Conservation (phyloP, 2,113 vertebrate species). For the Coptodon bakossiorum region DNA sequence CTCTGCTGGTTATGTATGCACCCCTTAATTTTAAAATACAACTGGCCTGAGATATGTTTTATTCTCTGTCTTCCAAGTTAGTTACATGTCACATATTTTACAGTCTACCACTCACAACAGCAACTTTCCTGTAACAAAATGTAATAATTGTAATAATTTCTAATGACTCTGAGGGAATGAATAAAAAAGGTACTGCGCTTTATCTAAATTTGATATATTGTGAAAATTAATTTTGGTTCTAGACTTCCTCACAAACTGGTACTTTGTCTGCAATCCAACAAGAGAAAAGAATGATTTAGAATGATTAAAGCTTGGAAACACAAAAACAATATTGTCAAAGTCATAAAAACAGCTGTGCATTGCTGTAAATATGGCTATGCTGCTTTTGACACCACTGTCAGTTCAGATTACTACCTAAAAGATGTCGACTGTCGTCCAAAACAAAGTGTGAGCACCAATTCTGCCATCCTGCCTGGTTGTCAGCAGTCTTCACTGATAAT, state of each 20-base stretch:
- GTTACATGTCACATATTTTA: slow-evolving; percentile 3
- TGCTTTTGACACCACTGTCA: not conserved
- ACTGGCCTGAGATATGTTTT: not conserved
- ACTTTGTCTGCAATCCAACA: not conserved
- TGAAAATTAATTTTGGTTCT: not conserved
- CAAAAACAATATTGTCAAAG: not conserved
- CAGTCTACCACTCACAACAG: not conserved
- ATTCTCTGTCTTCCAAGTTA: not conserved
- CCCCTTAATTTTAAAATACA: not conserved
- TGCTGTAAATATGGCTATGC: not conserved
- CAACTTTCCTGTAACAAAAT: not conserved
- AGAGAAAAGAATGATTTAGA: not conserved
- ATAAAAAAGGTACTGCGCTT: not conserved
- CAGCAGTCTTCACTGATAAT: not conserved
- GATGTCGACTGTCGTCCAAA: not conserved
- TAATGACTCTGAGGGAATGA: not conserved
- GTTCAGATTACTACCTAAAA: not conserved
- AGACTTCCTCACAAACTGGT: not conserved
- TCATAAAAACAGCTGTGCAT: not conserved
- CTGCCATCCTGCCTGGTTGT: not conserved
- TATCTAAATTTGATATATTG: not conserved
- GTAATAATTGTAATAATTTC: not conserved
- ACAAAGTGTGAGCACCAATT: not conserved
- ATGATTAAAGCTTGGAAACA: not conserved
- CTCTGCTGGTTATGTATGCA: not conserved